Evolutionary conservation across 2,797 vertebrate species (phyloP), one percentile per base, ranked within the genome.

Genomic region (Labroides dimidiatus): DNA sequence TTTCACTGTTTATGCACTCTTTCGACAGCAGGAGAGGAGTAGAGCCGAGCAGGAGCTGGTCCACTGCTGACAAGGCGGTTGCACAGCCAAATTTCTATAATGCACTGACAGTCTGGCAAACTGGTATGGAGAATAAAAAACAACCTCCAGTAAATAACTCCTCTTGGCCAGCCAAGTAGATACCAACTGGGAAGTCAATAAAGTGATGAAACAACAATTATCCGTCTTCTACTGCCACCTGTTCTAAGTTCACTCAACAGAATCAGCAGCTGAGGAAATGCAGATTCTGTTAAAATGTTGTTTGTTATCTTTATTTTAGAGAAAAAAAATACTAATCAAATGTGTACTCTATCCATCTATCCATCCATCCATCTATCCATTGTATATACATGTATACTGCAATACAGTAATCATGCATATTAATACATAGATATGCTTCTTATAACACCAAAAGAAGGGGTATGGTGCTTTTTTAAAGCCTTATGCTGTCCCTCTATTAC

Each of bases 51-150:
- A 61, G 56, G 47, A 75, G 69, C 67, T 72, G 19, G 39, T 69
- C 27, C 59, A 44, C 67, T 30, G 69, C 80, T 86, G 87, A 86
- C 80, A 67, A 57, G 45, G 61, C 68, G 77, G 67, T 44, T 72
- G 43, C 69, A 43, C 80, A 43, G 78, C 79, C 75, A 85, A 84
- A 84, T 78, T 65, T 59, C 67, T 71, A n/a, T 83, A 77, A 81
- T 81, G 45, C 64, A 64, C 62, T 66, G 71, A 77, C 77, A 75
- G 21, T 75, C 59, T 69, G 65, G 84, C 64, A 79, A 73, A 60
- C 17, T 2, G 42, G 44, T 49, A 62, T 63, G 69, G 73, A 59
- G 72, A 82, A 81, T 84, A 72, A 59, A 62, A 79, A 80, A 84
- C 3, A 5, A 58, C 64, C 67, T 81, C 13, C 52, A 50, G 61